Conservation (phyloP, 2,797 vertebrate species). For the Sternotherus odoratus region DNA sequence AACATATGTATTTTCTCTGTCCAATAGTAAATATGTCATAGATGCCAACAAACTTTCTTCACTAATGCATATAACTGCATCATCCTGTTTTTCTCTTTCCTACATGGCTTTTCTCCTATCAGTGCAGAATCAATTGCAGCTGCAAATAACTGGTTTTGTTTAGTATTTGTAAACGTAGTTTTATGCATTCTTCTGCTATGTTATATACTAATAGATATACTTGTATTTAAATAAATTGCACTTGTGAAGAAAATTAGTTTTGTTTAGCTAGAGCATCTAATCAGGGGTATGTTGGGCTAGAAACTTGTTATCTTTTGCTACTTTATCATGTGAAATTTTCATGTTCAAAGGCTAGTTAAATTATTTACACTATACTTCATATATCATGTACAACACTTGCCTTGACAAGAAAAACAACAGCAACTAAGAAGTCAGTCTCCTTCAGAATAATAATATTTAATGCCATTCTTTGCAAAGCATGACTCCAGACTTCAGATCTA, state of each 20-base stretch:
- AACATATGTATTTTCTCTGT: not conserved
- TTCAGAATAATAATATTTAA: not conserved
- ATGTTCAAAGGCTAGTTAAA: constrained; percentile 71
- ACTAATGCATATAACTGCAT: accelerated
- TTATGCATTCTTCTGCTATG: not conserved
- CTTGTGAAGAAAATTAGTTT: not conserved
- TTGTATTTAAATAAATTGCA: not conserved
- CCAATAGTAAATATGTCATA: accelerated
- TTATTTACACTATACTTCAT: constrained; percentile 72
- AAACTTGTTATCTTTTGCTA: constrained; percentile 62
- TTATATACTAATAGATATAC: not conserved
- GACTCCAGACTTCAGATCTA: not conserved
- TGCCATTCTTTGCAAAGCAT: not conserved
- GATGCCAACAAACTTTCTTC: not conserved
- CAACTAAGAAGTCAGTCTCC: constrained; percentile 44
- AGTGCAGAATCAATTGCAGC: not conserved
- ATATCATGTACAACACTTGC: constrained; percentile 66
- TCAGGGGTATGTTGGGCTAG: constrained; percentile 55
- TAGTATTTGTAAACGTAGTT: not conserved
- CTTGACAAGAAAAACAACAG: constrained; percentile 47
- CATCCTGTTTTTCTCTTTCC: not conserved
- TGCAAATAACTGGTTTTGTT: not conserved
- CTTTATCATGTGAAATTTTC: constrained; percentile 63
- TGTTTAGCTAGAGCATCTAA: constrained; percentile 40
- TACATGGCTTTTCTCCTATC: not conserved